Evolutionary conservation across 2,888 invertebrate genomes (phyloP).

Genomic region (Sphecodes monilicornis): DNA sequence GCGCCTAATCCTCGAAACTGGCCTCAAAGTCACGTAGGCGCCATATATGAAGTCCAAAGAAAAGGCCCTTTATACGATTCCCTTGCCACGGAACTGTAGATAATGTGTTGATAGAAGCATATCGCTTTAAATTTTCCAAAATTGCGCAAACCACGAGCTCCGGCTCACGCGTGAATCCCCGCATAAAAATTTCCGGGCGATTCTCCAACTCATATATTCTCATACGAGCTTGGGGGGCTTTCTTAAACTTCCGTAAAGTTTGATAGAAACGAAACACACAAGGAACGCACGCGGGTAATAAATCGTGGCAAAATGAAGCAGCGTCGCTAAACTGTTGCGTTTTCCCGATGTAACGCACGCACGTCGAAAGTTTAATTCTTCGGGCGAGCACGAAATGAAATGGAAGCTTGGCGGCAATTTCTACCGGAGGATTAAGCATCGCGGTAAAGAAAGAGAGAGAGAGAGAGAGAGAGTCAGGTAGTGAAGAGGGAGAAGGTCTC

Average conservation of each 20-base stretch:
- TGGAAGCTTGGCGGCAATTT: constrained; percentile 73
- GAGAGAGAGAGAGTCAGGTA: too few relatives aligned
- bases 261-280: background rate
- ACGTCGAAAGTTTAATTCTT: constrained; percentile 68
- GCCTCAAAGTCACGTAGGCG: too few relatives aligned
- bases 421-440: constrained; percentile 76
- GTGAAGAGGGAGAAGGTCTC: background rate
- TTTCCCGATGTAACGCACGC: background rate
- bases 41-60: too few relatives aligned
- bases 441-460: constrained; percentile 18
- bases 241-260: background rate
- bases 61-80: too few relatives aligned
- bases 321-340: constrained; percentile 8
- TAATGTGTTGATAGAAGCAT: too few relatives aligned
- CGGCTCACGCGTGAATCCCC: background rate
- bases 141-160: background rate
- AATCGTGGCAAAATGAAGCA: background rate
- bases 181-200: background rate
- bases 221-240: background rate
- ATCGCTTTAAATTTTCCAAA: background rate
- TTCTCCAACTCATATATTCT: background rate
- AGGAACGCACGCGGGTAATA: background rate
- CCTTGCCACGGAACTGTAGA: too few relatives aligned
- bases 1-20: too few relatives aligned
- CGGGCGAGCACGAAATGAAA: constrained; percentile 56